phyloP scores from a whole-genome alignment of 2,888 invertebrate species.

The Coleophora deauratella region DNA sequence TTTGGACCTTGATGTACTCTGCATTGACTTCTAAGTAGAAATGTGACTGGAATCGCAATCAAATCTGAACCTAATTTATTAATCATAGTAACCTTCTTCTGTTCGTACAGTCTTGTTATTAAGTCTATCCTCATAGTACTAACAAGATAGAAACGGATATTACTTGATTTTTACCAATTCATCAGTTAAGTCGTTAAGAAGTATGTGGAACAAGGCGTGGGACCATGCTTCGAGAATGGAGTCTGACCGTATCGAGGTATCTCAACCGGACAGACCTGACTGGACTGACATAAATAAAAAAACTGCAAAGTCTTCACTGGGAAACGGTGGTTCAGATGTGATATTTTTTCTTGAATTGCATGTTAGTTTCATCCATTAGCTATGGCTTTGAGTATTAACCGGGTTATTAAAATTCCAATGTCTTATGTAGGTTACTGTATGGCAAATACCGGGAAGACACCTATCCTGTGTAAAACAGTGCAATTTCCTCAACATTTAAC shows the following conservation, averaged over 20 bases:
- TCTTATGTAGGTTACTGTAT: slow-evolving; percentile 4
- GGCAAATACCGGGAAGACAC: slow-evolving; percentile 7
- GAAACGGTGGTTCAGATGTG: slow-evolving; percentile 41
- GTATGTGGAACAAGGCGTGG: slow-evolving; percentile 58
- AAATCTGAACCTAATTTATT: slow-evolving; percentile 10
- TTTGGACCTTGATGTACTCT: slow-evolving; percentile 27
- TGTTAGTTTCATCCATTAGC: not conserved
- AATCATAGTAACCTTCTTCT: no score
- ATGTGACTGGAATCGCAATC: slow-evolving; percentile 9
- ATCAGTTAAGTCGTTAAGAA: no score
- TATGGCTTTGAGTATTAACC: not conserved
- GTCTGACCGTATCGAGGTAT: slow-evolving; percentile 68
- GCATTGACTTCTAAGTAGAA: slow-evolving; percentile 23
- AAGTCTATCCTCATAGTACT: no score
- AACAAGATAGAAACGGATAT: slow-evolving; percentile 15
- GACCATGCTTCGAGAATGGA: slow-evolving; percentile 53
- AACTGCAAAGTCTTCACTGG: slow-evolving; percentile 34
- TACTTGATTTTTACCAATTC: slow-evolving; percentile 27
- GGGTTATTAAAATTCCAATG: slow-evolving; percentile 2
- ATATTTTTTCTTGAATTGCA: slow-evolving; percentile 3
- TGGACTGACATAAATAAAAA: slow-evolving; percentile 44
- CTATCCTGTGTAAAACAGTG: slow-evolving; percentile 4
- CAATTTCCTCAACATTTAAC: slow-evolving; percentile 25
- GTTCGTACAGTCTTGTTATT: no score
- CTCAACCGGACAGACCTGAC: slow-evolving; percentile 65